phyloP scores from a whole-genome alignment of 2,113 vertebrate species.

The Bostrychus sinensis region DNA sequence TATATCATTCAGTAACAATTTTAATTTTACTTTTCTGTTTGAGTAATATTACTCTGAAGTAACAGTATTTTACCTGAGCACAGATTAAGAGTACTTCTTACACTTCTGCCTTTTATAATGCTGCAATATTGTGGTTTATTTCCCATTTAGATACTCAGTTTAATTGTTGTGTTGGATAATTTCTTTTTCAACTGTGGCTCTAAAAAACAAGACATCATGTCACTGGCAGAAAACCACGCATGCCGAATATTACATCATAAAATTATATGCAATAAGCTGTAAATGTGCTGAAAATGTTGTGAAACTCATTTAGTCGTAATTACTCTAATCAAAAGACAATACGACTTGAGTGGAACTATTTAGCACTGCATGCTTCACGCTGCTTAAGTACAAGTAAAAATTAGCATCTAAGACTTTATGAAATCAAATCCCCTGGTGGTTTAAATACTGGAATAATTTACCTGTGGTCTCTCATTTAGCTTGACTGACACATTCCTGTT shows the following conservation, averaged over 20 bases:
- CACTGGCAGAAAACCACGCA: too few species aligned
- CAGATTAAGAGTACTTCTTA: neutral
- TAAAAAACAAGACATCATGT: too few species aligned
- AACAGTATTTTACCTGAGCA: too few species aligned
- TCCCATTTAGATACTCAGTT: too few species aligned
- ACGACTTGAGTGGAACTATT: neutral
- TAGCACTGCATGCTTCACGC: neutral
- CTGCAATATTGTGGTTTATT: neutral
- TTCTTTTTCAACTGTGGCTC: too few species aligned
- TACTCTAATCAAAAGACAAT: conserved; percentile 22
- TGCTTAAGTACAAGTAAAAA: neutral
- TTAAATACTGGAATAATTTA: conserved; percentile 14
- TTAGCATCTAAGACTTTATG: neutral
- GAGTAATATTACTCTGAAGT: too few species aligned
- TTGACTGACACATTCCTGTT: conserved; percentile 25
- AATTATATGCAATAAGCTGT: neutral
- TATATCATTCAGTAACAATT: too few species aligned
- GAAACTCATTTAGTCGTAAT: neutral
- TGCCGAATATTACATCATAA: too few species aligned
- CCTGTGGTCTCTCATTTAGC: neutral
- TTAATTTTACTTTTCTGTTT: too few species aligned
- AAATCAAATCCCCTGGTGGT: neutral
- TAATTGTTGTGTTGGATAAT: too few species aligned
- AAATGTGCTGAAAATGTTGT: neutral
- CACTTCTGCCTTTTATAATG: neutral